A percentile compares a stretch with the other conserved stretches of the same genome.
These are phyloP conservation scores for Halyomorpha halys DNA, from an alignment of 1,140 invertebrate species.

Conservation along the genomic window DNA sequence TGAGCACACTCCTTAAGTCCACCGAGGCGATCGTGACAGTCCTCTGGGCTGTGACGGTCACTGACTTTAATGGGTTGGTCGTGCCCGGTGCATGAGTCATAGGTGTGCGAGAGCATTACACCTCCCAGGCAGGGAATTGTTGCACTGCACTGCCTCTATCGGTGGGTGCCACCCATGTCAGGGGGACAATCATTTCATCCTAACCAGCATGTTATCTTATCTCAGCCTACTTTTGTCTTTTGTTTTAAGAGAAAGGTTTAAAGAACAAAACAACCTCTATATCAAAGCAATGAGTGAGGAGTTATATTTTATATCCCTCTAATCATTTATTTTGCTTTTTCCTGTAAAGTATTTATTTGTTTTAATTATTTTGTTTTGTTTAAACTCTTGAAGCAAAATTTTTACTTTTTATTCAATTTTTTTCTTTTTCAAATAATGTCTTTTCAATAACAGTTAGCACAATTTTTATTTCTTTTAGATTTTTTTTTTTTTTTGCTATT, in stretches of 20 bases:
- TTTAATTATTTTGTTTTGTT: no score
- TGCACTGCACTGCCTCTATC: not conserved
- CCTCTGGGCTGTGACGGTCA: not conserved
- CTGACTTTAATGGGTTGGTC: constrained; percentile 12
- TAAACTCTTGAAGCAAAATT: no score
- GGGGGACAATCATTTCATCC: not conserved
- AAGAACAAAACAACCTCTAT: constrained; percentile 16
- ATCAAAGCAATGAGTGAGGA: not conserved
- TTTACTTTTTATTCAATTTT: no score
- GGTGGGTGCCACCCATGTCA: not conserved
- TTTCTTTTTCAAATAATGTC: no score
- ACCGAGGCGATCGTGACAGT: not conserved
- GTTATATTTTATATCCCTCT: not conserved
- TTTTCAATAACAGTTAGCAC: no score
- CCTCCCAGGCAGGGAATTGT: not conserved
- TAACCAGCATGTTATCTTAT: no score
- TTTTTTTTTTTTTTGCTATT: no score
- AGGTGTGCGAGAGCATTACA: constrained; percentile 21
- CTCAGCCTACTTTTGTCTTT: no score
- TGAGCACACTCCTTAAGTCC: constrained; percentile 21
- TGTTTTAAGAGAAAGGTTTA: no score
- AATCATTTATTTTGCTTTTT: not conserved
- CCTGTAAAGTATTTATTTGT: no score
- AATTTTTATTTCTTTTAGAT: no score
- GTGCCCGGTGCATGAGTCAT: constrained; percentile 23